These are phyloP conservation scores for Tipula unca DNA, from an alignment of 2,888 invertebrate genomes.

Conservation along the genomic window DNA sequence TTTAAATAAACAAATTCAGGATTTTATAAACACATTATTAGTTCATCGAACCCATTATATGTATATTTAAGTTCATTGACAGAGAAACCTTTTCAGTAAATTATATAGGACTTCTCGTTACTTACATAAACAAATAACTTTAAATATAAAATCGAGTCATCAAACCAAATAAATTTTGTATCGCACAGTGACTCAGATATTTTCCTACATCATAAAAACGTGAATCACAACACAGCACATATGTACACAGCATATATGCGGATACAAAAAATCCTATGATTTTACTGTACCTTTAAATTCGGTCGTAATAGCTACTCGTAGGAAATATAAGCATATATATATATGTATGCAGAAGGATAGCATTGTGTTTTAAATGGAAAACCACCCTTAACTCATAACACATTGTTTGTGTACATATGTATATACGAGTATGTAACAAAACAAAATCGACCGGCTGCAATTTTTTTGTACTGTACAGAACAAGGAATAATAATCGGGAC, in stretches of 20 bases:
- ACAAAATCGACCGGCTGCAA: constrained; percentile 1
- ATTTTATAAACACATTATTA: not conserved
- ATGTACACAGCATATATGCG: not conserved
- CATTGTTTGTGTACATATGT: not conserved
- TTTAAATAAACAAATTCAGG: too few relatives aligned
- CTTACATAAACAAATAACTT: not conserved
- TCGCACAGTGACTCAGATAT: not conserved
- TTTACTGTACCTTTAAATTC: constrained; percentile 3
- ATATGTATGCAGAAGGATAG: not conserved
- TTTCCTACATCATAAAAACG: not conserved
- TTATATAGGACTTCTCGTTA: not conserved
- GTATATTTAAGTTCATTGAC: not conserved
- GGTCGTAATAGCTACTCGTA: too few relatives aligned
- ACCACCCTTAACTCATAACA: constrained; percentile 2
- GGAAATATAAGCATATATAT: too few relatives aligned
- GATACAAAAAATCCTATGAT: not conserved
- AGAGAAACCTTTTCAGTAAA: not conserved
- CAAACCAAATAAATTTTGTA: not conserved
- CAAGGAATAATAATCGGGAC: constrained; percentile 8
- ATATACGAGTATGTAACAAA: not conserved
- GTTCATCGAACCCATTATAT: not conserved
- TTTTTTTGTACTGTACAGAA: not conserved
- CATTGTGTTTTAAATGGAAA: not conserved
- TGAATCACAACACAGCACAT: not conserved
- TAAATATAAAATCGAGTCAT: not conserved